Percentiles rank a stretch among this genome's conserved stretches.
Evolutionary conservation across 2,113 vertebrate genomes (phyloP).

Genomic region (Fulmarus glacialis): DNA sequence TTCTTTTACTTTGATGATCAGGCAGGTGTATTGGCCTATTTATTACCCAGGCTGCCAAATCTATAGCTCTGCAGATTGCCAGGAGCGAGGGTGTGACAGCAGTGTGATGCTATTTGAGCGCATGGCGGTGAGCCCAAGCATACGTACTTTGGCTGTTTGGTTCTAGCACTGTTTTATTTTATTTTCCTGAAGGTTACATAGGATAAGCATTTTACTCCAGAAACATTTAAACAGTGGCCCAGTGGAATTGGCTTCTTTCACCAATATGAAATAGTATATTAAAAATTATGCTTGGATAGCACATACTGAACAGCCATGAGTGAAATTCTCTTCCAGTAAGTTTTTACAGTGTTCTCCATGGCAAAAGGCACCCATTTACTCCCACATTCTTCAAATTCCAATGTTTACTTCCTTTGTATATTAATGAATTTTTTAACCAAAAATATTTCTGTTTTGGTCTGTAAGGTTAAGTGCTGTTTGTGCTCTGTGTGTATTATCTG

Average conservation of each 20-base stretch:
- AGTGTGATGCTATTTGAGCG: background rate
- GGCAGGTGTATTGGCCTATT: background rate
- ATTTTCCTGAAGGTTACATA: background rate
- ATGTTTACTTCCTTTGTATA: background rate
- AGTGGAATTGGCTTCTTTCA: background rate
- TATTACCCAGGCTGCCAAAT: background rate
- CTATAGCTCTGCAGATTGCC: background rate
- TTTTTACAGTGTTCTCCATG: background rate
- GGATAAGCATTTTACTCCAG: background rate
- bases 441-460: background rate
- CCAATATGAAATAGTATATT: background rate
- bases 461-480: background rate
- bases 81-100: background rate
- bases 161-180: background rate
- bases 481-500: background rate
- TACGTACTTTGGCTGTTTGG: background rate
- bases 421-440: background rate
- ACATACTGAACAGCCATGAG: background rate
- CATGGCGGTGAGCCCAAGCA: background rate
- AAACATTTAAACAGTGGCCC: background rate
- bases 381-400: background rate
- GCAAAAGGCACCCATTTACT: background rate
- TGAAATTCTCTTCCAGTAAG: background rate
- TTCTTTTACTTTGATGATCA: background rate
- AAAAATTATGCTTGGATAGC: background rate